These are phyloP conservation scores for Danionella cerebrum DNA, from an alignment of 2,113 vertebrate species.

Conservation along the genomic window DNA sequence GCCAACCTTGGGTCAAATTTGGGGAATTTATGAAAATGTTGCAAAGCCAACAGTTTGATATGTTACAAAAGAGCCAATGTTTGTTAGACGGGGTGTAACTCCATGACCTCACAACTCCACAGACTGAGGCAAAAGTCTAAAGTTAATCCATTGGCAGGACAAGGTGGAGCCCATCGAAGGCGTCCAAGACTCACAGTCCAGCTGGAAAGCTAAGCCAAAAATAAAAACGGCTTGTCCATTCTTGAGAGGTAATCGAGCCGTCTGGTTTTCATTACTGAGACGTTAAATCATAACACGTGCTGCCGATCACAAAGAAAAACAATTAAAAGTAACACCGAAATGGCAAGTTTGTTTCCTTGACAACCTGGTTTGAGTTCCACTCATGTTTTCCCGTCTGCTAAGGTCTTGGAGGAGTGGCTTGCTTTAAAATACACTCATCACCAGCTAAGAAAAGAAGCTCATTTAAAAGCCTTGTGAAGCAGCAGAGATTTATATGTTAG, in stretches of 20 bases:
- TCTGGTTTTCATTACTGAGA: conserved; percentile 1
- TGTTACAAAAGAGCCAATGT: background rate
- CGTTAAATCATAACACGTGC: background rate
- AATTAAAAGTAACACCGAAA: background rate
- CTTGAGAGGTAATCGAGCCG: background rate
- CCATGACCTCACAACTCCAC: conserved; percentile 1
- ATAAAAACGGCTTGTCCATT: background rate
- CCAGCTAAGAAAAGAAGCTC: background rate
- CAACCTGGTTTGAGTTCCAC: background rate
- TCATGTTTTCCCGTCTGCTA: background rate
- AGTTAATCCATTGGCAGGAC: conserved; percentile 3
- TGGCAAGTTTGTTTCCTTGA: conserved; percentile 9
- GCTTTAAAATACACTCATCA: background rate
- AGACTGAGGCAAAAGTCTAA: background rate
- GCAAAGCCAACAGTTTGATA: background rate
- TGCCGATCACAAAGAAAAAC: background rate
- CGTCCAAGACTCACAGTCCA: background rate
- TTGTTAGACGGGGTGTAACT: conserved; percentile 2
- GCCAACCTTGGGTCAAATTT: background rate
- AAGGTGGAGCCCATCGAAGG: background rate
- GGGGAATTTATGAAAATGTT: background rate
- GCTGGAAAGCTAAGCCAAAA: background rate
- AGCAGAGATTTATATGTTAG: background rate
- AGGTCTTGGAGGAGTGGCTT: background rate
- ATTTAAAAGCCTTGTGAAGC: background rate